phyloP scores from a whole-genome alignment of 1,140 invertebrate species.

The Drosophila virilis region DNA sequence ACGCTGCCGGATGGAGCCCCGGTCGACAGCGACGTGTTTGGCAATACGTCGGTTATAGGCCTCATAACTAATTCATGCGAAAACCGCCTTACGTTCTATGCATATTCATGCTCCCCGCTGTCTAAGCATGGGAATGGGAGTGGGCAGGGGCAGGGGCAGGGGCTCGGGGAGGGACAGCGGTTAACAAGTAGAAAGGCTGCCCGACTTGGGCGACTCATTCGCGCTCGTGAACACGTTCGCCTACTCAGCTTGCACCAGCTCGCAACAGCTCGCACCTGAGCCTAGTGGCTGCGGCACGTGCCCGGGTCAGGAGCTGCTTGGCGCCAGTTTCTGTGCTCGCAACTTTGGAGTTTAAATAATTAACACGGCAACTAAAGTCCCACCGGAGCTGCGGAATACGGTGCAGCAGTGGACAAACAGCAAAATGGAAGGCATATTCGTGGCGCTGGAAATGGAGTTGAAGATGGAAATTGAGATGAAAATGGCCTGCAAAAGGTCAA shows the following conservation, averaged over 20 bases:
- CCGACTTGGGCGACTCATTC: conserved; percentile 28
- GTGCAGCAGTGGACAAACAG: conserved; percentile 20
- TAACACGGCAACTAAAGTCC: conserved; percentile 27
- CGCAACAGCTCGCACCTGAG: conserved; percentile 7
- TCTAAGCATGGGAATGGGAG: not conserved
- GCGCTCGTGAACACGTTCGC: conserved; percentile 57
- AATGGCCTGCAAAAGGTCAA: conserved; percentile 2
- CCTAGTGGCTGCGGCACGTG: conserved; percentile 24
- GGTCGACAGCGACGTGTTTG: conserved; percentile 17
- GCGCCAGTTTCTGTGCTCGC: conserved; percentile 18
- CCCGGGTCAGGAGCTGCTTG: conserved; percentile 6
- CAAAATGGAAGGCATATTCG: not conserved
- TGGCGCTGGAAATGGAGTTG: not conserved
- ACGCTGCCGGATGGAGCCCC: not conserved
- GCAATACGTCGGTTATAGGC: conserved; percentile 53
- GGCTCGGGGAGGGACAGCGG: not conserved
- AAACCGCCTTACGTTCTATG: conserved; percentile 65
- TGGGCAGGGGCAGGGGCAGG: not conserved
- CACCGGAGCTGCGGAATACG: not conserved
- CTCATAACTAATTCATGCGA: conserved; percentile 73
- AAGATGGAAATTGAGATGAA: conserved; percentile 18
- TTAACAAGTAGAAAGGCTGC: not conserved
- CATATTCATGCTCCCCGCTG: conserved; percentile 58
- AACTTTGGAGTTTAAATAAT: conserved; percentile 64
- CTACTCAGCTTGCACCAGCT: conserved; percentile 17